Percentiles rank a stretch among this genome's conserved stretches.
These are phyloP conservation scores for Tyto alba DNA, from an alignment of 2,113 vertebrate species.

Conservation along the genomic window DNA sequence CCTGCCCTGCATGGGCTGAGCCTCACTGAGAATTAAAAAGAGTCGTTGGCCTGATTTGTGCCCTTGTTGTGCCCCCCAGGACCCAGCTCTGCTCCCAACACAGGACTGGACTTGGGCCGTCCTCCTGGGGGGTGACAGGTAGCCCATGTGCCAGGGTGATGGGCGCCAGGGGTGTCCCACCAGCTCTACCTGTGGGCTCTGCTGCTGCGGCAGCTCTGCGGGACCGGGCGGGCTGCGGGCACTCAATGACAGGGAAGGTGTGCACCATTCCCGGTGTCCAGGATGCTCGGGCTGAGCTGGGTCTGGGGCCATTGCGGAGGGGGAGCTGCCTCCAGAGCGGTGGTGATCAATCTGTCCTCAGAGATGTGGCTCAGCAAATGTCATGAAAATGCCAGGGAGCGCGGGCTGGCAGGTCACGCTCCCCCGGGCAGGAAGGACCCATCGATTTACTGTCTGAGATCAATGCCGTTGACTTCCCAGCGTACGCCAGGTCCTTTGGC, in stretches of 20 bases:
- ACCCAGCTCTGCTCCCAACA: background rate
- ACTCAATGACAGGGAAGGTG: fast-evolving
- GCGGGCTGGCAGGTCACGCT: background rate
- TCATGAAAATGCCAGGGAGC: constrained; percentile 31
- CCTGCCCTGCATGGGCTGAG: background rate
- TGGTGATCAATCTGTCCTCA: background rate
- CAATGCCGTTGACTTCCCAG: background rate
- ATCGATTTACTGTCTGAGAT: constrained; percentile 3
- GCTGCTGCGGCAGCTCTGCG: fast-evolving
- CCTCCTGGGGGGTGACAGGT: background rate
- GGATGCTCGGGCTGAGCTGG: background rate
- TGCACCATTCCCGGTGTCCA: fast-evolving
- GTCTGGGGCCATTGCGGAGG: background rate
- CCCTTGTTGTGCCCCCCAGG: background rate
- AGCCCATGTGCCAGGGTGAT: background rate
- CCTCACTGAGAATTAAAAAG: background rate
- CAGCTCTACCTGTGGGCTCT: background rate
- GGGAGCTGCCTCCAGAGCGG: background rate
- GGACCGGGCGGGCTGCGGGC: background rate
- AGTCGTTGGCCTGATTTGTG: background rate
- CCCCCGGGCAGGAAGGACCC: background rate
- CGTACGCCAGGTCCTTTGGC: background rate
- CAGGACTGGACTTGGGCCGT: background rate
- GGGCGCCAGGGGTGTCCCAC: background rate
- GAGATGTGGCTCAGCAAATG: background rate